phyloP scores from a whole-genome alignment of 2,888 invertebrate species.

The Timema cristinae region DNA sequence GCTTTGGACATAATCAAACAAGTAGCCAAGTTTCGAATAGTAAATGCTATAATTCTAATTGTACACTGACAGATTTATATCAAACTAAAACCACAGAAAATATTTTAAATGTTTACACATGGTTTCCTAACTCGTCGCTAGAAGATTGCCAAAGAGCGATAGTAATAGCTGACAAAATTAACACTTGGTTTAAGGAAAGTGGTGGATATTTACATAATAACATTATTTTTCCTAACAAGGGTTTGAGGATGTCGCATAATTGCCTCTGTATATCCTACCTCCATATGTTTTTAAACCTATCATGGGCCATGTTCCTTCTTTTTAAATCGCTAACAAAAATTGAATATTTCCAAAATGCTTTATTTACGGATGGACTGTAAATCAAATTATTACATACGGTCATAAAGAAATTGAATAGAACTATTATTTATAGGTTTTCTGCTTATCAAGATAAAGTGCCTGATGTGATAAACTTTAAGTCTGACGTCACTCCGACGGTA shows the following conservation, averaged over 20 bases:
- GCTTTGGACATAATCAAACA: no score
- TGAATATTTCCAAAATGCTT: no score
- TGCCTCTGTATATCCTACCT: not conserved
- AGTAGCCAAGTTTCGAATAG: not conserved
- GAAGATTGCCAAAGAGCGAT: not conserved
- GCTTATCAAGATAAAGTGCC: no score
- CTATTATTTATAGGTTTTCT: no score
- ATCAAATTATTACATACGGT: no score
- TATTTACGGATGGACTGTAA: no score
- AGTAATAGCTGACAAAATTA: not conserved
- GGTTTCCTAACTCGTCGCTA: not conserved
- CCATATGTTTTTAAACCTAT: not conserved
- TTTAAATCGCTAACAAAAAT: no score
- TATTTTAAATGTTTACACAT: not conserved
- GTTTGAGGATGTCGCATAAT: not conserved
- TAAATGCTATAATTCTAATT: slow-evolving; percentile 4
- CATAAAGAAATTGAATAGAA: no score
- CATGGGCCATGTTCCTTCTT: no score
- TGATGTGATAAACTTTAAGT: no score
- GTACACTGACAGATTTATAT: not conserved
- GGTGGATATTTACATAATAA: not conserved
- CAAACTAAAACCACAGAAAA: no score
- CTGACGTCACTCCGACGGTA: no score
- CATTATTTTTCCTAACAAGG: not conserved
- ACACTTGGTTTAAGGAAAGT: not conserved